Evolutionary conservation across 2,888 invertebrate genomes (phyloP).

Genomic region (Acrocyrtus sp.): DNA sequence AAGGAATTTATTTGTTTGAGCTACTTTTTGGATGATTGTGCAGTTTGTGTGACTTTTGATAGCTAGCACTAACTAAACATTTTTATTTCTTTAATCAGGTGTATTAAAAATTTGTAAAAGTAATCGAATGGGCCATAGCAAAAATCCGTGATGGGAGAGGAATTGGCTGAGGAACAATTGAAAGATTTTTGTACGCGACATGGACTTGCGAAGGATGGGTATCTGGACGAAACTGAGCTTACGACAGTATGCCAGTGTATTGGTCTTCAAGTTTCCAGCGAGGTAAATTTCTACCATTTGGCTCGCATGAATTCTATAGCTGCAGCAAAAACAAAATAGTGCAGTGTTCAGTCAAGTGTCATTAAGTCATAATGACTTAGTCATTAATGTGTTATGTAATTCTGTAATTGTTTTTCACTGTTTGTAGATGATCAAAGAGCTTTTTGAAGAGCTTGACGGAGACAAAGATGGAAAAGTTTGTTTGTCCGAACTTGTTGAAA

Average conservation of each 20-base stretch:
- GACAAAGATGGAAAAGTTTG: constrained; percentile 73
- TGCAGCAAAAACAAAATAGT: constrained; percentile 58
- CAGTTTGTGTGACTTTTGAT: neutral
- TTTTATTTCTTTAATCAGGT: neutral
- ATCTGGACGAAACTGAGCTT: constrained; percentile 74
- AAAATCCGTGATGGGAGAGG: constrained; percentile 45
- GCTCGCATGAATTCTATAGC: too few relatives aligned
- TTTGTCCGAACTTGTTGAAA: constrained; percentile 61
- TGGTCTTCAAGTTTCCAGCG: constrained; percentile 74
- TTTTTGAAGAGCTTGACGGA: constrained; percentile 75
- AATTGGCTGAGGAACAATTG: constrained; percentile 71
- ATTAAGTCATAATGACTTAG: neutral
- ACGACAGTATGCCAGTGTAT: constrained; percentile 75
- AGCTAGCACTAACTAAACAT: neutral
- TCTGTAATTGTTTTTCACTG: neutral
- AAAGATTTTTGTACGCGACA: constrained; percentile 74
- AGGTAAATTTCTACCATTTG: too few relatives aligned
- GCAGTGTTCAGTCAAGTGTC: neutral
- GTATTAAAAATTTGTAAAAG: neutral
- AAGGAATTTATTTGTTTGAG: too few relatives aligned
- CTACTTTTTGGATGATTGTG: too few relatives aligned
- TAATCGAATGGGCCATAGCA: constrained; percentile 35
- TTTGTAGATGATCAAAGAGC: constrained; percentile 63
- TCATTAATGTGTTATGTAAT: neutral
- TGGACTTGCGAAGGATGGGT: constrained; percentile 73